Base-by-base conservation (phyloP, 2,797 vertebrate species). In the Chelonia mydas region DNA sequence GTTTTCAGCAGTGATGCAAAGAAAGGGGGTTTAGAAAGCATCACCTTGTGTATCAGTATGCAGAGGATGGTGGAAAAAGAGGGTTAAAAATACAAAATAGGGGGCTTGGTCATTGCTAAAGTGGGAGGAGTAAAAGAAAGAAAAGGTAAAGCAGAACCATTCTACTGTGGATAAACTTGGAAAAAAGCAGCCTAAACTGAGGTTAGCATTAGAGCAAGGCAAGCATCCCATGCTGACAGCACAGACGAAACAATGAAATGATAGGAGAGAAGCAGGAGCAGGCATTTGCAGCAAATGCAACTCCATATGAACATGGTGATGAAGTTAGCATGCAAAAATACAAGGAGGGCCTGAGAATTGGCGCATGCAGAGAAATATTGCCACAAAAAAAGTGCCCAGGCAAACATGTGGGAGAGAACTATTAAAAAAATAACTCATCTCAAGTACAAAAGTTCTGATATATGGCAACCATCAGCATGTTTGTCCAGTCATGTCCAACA, bases 191-290 rank as follows among this genome's bases (percentile, higher is more conserved):
- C 68, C 68, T 74, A 45, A 74, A 25, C 68, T 25, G 41, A 11
- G 51, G 59, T 21, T 50, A 61, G 28, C 1, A 79, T 76, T 51
- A 51, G 79, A 9, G 41, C 41, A 76, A 78, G 72, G 25, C 8
- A 49, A 54, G 55, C 81, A 49, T 53, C 9, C 3, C 45, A 2
- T 17, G 11, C 27, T 33, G 68, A 74, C 15, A 33, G 59, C 12
- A 65, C 31, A 33, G 59, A 33, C 3, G 31, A 65, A 59, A n/a
- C 31, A 19, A 25, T 5, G 6, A 78, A 37, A 84, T n/a, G n/a
- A 19, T 79, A 82, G 37, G 19, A 15, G 0, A 0, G 10, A 28
- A 41, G 59, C 15, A 47, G 41, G 80, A 5, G 3, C 49, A 57
- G 25, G 74, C 17, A 15, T 27, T 6, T 27, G 33, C 33, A 65